A percentile compares a stretch with the other conserved stretches of the same genome.
phyloP scores from a whole-genome alignment of 2,888 invertebrate genomes.

The Chymomyza caudatula region DNA sequence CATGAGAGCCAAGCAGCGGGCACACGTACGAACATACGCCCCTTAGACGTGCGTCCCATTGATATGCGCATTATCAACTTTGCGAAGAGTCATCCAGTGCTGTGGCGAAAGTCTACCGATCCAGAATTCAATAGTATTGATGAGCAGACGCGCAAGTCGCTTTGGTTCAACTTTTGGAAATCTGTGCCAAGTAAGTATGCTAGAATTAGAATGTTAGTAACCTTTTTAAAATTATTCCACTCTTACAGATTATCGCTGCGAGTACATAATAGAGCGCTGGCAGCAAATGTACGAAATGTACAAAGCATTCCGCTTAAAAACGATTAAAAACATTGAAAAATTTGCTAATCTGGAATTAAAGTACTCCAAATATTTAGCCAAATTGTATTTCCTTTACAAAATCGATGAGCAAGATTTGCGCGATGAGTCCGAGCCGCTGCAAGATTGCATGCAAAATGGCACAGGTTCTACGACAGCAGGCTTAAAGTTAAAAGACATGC shows the following conservation, averaged over 20 bases:
- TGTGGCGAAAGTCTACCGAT: constrained; percentile 72
- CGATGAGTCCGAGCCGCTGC: constrained; percentile 66
- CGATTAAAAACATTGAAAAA: constrained; percentile 62
- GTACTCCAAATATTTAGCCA: constrained; percentile 74
- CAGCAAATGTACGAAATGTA: constrained; percentile 75
- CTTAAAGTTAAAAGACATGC: constrained; percentile 64
- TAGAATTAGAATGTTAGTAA: background rate
- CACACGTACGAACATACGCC: constrained; percentile 34
- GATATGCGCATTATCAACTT: constrained; percentile 72
- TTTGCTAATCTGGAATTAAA: constrained; percentile 70
- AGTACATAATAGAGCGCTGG: constrained; percentile 72
- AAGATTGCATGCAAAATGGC: constrained; percentile 50
- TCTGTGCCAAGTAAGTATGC: constrained; percentile 56
- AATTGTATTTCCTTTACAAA: constrained; percentile 71
- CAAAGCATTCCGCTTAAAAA: constrained; percentile 73
- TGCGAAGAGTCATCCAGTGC: constrained; percentile 74
- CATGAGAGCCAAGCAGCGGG: background rate
- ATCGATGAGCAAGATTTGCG: constrained; percentile 72
- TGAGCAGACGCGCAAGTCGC: constrained; percentile 66
- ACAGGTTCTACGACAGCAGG: background rate
- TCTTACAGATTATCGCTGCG: constrained; percentile 52
- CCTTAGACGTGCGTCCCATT: constrained; percentile 63
- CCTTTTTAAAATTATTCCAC: background rate
- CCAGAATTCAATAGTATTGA: constrained; percentile 67
- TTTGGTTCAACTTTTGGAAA: constrained; percentile 72